phyloP scores from a whole-genome alignment of 2,797 vertebrate genomes.

The Onychomys leucogaster region DNA sequence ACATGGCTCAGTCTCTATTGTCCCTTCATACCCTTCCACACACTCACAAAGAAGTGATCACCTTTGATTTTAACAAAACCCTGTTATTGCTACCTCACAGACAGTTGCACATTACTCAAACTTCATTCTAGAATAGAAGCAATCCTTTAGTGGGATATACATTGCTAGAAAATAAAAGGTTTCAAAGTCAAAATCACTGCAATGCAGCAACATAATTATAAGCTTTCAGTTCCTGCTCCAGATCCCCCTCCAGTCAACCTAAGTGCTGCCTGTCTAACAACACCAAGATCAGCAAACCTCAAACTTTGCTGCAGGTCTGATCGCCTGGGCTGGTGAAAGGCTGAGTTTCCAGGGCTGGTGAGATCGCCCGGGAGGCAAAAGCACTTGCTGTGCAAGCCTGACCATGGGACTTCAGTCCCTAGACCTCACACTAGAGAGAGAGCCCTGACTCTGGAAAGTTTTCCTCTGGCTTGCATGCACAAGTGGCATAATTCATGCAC shows the following conservation, averaged over 20 bases:
- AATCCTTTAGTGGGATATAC: background rate
- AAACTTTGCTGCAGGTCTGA: too few relatives aligned
- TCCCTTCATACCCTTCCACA: background rate
- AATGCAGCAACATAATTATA: background rate
- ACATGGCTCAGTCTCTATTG: background rate
- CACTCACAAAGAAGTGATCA: background rate
- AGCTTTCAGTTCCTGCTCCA: background rate
- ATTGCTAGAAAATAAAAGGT: background rate
- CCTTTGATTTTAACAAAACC: background rate
- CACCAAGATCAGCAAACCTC: background rate
- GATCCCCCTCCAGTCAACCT: too few relatives aligned
- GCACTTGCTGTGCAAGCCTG: background rate
- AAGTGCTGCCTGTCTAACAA: background rate
- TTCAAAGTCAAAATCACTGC: background rate
- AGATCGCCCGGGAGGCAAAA: background rate
- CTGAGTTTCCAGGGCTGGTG: background rate
- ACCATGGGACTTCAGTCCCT: background rate
- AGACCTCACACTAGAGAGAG: background rate
- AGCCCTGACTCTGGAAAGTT: background rate
- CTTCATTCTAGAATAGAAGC: background rate
- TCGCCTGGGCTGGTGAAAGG: background rate
- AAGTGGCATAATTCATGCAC: background rate
- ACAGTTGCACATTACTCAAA: background rate
- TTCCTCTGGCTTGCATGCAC: background rate
- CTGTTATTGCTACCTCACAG: background rate